Percentiles rank a stretch among this genome's conserved stretches.
Evolutionary conservation across 2,888 invertebrate species (phyloP).

Genomic region (Lacanobia wlatinum): DNA sequence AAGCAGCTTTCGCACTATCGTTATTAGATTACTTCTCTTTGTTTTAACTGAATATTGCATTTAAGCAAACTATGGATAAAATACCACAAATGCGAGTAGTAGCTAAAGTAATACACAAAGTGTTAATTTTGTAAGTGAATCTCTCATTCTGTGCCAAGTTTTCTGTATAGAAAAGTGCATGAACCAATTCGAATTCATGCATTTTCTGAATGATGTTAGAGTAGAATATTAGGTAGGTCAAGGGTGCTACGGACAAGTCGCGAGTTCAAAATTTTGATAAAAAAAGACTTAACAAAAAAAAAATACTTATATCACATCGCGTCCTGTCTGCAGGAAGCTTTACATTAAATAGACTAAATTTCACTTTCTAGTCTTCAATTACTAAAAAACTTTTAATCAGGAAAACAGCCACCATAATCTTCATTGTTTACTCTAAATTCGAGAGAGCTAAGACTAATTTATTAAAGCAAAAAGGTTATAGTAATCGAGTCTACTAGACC

Average conservation of each 20-base stretch:
- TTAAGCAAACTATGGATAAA: not conserved
- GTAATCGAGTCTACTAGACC: conserved; percentile 25
- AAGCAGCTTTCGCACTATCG: conserved; percentile 34
- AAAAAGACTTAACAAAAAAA: too few species aligned
- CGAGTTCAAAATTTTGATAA: too few species aligned
- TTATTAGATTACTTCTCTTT: conserved; percentile 29
- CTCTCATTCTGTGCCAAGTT: conserved; percentile 37
- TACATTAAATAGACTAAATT: not conserved
- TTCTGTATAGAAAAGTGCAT: conserved; percentile 26
- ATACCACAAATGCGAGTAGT: too few species aligned
- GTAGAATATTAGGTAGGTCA: not conserved
- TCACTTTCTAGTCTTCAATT: not conserved
- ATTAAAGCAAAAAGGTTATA: conserved; percentile 19
- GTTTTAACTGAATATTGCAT: not conserved
- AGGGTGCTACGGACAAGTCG: too few species aligned
- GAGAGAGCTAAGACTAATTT: conserved; percentile 21
- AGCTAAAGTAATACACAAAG: conserved; percentile 12
- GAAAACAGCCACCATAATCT: not conserved
- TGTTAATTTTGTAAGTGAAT: conserved; percentile 40
- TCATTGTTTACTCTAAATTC: not conserved
- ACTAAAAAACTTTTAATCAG: not conserved
- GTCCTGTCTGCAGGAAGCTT: not conserved
- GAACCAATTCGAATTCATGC: conserved; percentile 15
- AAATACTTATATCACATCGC: too few species aligned
- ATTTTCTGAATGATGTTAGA: conserved; percentile 3